Percentiles rank a stretch among this genome's conserved stretches.
Evolutionary conservation across 2,113 vertebrate genomes (phyloP).

Genomic region (Oreotrochilus melanogaster): DNA sequence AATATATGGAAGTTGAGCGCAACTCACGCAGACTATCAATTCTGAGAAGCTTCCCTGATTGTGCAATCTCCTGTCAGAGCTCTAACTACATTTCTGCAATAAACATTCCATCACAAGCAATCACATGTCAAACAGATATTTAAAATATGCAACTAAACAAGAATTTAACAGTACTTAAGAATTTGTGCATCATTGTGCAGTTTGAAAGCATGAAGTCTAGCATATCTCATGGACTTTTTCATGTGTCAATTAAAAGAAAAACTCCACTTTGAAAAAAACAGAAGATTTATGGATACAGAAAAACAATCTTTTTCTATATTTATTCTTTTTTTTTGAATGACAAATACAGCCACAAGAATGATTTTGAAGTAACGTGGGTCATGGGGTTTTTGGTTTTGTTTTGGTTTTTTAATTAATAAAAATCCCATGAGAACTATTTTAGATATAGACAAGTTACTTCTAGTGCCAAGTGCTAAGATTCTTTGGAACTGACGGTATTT

Average conservation of each 20-base stretch:
- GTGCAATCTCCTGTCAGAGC: slow-evolving; percentile 81
- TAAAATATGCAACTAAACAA: slow-evolving; percentile 86
- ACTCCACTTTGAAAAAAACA: neutral
- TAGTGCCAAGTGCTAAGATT: neutral
- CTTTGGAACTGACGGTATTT: neutral
- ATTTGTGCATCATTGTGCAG: neutral
- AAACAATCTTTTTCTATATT: neutral
- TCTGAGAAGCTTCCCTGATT: slow-evolving; percentile 62
- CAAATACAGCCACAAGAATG: neutral
- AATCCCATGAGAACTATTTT: neutral
- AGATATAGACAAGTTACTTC: neutral
- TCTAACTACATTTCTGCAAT: slow-evolving; percentile 76
- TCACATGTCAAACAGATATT: slow-evolving; percentile 87
- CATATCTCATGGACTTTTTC: neutral
- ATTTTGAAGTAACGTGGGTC: neutral
- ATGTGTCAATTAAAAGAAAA: neutral
- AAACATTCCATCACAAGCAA: slow-evolving; percentile 85
- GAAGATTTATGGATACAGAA: neutral
- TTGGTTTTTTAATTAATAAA: neutral
- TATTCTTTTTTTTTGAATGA: neutral
- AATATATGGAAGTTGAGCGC: neutral
- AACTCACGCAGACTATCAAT: neutral
- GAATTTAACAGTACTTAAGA: slow-evolving; percentile 65
- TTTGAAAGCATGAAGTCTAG: neutral
- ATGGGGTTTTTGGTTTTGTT: no score